These are phyloP conservation scores for Rhabditoides inermis DNA, from an alignment of 2,888 invertebrate species.

Conservation along the genomic window DNA sequence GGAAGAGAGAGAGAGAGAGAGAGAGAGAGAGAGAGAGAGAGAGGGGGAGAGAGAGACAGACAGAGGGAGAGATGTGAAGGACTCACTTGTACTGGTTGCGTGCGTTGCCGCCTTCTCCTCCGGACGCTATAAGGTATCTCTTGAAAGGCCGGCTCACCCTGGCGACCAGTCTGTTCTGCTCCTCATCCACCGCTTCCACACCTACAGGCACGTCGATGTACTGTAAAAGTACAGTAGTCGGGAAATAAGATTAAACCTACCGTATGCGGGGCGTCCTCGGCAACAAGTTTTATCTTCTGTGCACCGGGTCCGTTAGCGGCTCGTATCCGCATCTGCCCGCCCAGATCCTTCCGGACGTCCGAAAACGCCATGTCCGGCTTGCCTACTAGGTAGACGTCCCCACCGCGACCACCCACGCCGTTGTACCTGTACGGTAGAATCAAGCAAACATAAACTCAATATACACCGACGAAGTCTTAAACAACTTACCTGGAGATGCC, in stretches of 20 bases:
- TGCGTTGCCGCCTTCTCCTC: slow-evolving; percentile 36
- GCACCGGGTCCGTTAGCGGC: slow-evolving; percentile 16
- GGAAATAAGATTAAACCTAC: not conserved
- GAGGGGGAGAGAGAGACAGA: too few species aligned
- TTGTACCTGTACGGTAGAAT: slow-evolving; percentile 30
- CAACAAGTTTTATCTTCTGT: slow-evolving; percentile 15
- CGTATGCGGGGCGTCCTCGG: slow-evolving; percentile 11
- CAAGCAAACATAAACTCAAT: not conserved
- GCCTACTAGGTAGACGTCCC: slow-evolving; percentile 32
- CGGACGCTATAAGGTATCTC: slow-evolving; percentile 35
- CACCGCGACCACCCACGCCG: slow-evolving; percentile 45
- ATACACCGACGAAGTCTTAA: not conserved
- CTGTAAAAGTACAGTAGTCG: slow-evolving; percentile 6
- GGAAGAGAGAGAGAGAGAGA: too few species aligned
- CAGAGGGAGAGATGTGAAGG: too few species aligned
- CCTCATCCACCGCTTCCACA: slow-evolving; percentile 38
- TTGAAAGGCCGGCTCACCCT: slow-evolving; percentile 27
- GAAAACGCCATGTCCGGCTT: slow-evolving; percentile 28
- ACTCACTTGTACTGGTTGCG: slow-evolving; percentile 28
- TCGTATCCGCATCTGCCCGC: slow-evolving; percentile 3
- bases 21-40: too few species aligned
- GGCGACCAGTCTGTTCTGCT: slow-evolving; percentile 26
- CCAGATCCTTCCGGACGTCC: slow-evolving; percentile 23
- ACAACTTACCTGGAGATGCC: slow-evolving; percentile 28
- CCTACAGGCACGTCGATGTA: slow-evolving; percentile 43